Evolutionary conservation across 2,113 vertebrate species (phyloP), one percentile per base, ranked within the genome.

Genomic region (Ictidomys tridecemlineatus): DNA sequence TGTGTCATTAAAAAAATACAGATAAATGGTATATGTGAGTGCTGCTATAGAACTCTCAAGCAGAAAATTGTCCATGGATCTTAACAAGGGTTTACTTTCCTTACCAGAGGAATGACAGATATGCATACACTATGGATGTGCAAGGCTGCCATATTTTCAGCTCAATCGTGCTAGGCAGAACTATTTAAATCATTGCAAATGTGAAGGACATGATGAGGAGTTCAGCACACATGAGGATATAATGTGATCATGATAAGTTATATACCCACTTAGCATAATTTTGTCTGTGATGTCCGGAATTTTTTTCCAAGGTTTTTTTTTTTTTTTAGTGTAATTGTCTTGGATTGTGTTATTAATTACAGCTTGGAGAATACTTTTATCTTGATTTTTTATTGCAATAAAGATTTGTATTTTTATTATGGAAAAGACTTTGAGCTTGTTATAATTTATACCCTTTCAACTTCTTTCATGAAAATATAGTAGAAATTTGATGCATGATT

Each of bases 311-410:
- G 56, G 51, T 83, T 83, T 88, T 78, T 8, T 26, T 73, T 65
- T 79, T 78, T 8, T 26, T 73, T 65, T 79, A 94, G 67, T 91
- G 79, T 80, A 79, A 22, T 79, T 87, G n/a, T 17, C 14, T 83
- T 95, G 85, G 32, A 9, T 92, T 79, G n/a, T 45, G 37, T 45
- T 61, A 58, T 73, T 84, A 79, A 56, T 92, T 72, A 67, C 28
- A 96, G 16, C 56, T 63, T 88, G 13, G 37, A 34, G n/a, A 90
- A 84, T 51, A 39, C 85, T 93, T 87, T 45, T 11, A 78, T 51
- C 86, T 97, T 83, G 22, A 39, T 65, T 72, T 93, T 87, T 74
- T 73, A 37, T 61, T 89, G 32, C 53, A 26, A 6, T 82, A 26
- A 48, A 67, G 2, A 76, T 5, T 58, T 85, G 18, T 87, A 13